Evolutionary conservation across 2,888 invertebrate species (phyloP).

Genomic region (Thymelicus lineola): DNA sequence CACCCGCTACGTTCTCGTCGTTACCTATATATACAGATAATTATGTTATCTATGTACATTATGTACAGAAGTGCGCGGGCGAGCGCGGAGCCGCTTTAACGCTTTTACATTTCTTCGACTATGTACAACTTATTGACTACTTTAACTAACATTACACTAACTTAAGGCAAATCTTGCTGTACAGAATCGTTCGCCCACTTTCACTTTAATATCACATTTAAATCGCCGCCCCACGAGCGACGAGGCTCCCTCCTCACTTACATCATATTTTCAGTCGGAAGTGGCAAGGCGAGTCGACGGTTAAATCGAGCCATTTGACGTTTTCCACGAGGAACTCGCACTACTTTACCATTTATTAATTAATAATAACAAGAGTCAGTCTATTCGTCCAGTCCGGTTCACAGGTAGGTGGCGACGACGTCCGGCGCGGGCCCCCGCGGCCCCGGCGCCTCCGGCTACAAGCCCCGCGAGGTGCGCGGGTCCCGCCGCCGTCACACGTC

Average conservation of each 20-base stretch:
- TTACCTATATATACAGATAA: conserved; percentile 23
- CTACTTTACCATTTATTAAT: too few species aligned
- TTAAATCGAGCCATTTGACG: too few species aligned
- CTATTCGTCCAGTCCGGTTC: neutral
- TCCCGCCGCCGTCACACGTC: conserved; percentile 72
- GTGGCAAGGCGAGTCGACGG: neutral
- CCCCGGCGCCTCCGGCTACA: conserved; percentile 35
- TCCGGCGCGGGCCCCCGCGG: conserved; percentile 35
- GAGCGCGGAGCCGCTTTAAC: neutral
- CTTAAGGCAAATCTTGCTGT: conserved; percentile 3
- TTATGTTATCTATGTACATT: conserved; percentile 16
- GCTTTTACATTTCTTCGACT: conserved; percentile 9
- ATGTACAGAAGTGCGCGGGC: conserved; percentile 10
- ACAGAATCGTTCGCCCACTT: conserved; percentile 14
- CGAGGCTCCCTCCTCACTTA: neutral
- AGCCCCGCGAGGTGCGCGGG: too few species aligned
- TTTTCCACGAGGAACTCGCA: too few species aligned
- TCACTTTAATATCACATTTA: conserved; percentile 24
- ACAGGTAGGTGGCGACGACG: conserved; percentile 18
- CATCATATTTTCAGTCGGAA: conserved; percentile 1
- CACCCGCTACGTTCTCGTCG: neutral
- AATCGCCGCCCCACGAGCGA: neutral
- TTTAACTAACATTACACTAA: conserved; percentile 3
- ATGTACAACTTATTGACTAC: conserved; percentile 17
- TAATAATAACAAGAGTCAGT: too few species aligned